Evolutionary conservation across 2,113 vertebrate species (phyloP).

Genomic region (Peromyscus leucopus): DNA sequence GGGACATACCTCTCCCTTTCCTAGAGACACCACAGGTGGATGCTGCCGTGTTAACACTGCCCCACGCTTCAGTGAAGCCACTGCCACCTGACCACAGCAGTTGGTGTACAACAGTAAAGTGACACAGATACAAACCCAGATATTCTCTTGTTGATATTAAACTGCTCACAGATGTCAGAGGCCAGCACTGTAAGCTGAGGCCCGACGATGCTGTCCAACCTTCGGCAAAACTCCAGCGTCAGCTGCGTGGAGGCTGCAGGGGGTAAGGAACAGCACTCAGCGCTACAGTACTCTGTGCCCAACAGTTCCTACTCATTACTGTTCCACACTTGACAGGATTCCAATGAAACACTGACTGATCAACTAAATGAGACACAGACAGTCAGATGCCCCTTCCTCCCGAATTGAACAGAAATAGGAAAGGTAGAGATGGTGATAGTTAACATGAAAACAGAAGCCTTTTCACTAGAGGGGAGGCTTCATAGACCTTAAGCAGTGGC

Average conservation of each 20-base stretch:
- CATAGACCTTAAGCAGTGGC: neutral
- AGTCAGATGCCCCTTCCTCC: neutral
- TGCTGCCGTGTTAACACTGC: no score
- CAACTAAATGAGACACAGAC: neutral
- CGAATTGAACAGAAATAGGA: neutral
- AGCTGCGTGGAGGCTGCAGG: slow-evolving; percentile 91
- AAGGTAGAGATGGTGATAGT: neutral
- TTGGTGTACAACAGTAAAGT: neutral
- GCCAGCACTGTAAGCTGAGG: slow-evolving; percentile 98
- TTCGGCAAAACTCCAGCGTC: slow-evolving; percentile 95
- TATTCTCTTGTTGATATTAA: slow-evolving; percentile 96
- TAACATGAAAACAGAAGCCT: neutral
- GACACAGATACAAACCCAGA: slow-evolving; percentile 92
- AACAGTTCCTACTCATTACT: neutral
- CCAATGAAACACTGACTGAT: neutral
- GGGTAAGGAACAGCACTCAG: slow-evolving; percentile 52
- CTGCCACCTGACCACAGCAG: neutral
- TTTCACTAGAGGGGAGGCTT: neutral
- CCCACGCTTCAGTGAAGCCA: neutral
- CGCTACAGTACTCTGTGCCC: neutral
- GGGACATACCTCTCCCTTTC: neutral
- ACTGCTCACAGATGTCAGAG: slow-evolving; percentile 99
- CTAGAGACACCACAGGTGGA: neutral
- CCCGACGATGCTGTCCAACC: slow-evolving; percentile 95
- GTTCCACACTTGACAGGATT: neutral